A percentile compares a stretch with the other conserved stretches of the same genome.
phyloP scores from a whole-genome alignment of 1,140 invertebrate genomes.

The Globodera ellingtonae region DNA sequence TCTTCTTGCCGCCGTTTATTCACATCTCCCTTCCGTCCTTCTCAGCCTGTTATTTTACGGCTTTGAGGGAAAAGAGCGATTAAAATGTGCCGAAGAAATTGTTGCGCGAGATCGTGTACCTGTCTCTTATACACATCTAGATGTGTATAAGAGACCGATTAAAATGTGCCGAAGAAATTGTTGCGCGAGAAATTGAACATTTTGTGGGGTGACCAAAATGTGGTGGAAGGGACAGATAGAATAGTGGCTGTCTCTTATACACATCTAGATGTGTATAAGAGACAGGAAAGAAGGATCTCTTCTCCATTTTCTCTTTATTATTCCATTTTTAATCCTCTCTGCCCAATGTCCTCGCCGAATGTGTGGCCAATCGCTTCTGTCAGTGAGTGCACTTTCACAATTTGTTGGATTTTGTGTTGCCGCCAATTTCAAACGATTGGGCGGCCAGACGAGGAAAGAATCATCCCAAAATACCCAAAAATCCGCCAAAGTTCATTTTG shows the following conservation, averaged over 20 bases:
- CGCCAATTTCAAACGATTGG: not conserved
- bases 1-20: not conserved
- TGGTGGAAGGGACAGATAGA: not conserved
- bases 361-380: too few relatives aligned
- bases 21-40: too few relatives aligned
- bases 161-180: not conserved
- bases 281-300: too few relatives aligned
- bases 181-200: not conserved
- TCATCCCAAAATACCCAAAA: not conserved
- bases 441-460: not conserved
- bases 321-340: not conserved
- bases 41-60: too few relatives aligned
- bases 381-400: not conserved
- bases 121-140: too few relatives aligned
- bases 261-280: too few relatives aligned
- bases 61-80: not conserved
- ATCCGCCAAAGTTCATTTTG: slow-evolving; percentile 2
- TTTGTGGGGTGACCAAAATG: not conserved
- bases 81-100: too few relatives aligned
- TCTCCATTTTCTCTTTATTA: not conserved
- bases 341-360: too few relatives aligned
- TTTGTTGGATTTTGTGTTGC: not conserved
- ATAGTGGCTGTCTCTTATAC: too few relatives aligned
- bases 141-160: too few relatives aligned
- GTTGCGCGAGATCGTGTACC: too few relatives aligned